Evolutionary conservation across 1,140 invertebrate species (phyloP), one percentile per base, ranked within the genome.

Genomic region (Brachionus paranguensis): DNA sequence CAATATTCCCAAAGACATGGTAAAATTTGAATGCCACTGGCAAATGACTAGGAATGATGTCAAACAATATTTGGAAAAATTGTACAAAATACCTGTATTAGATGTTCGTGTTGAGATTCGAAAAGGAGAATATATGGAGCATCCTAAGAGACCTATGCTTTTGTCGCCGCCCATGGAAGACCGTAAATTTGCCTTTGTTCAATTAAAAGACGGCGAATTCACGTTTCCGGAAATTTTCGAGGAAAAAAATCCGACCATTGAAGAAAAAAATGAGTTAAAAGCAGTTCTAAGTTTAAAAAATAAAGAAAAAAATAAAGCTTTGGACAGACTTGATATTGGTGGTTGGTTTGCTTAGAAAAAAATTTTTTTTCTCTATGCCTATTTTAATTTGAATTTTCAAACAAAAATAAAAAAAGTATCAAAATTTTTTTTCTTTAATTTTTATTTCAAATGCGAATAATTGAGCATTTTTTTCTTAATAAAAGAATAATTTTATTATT

Each of bases 51-150:
- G n/a, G 27, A 50, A 50, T 55, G 81, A 84, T 70, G 81, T 84
- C 0, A 70, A 74, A 53, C 81, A 84, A 72, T 84, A 84, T 50
- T 74, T 84, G 65, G 81, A 84, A 72, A 84, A 84, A 55, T 53
- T 84, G 24, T 84, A 84, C 47, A 27, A 84, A 24, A n/a, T 84
- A 20, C 60, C 43, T n/a, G 81, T 84, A 33, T 50, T 84, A 20
- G 81, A 84, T 37, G 81, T 84, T 41, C 33, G 65, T n/a, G 33
- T 72, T 24, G 60, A 84, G 37, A 20, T 84, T 5, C 12, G 12
- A 29, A 53, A 74, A 50, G 81, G 81, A 12, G 53, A 84, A 37
- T 68, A 84, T 55, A 84, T 70, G 60, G 33, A 68, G 33, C 81
- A 84, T 84, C 81, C 81, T 47, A 53, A 55, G 17, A 27, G 24